Conservation (phyloP, 2,888 invertebrate species). For the Andrena fulva region DNA sequence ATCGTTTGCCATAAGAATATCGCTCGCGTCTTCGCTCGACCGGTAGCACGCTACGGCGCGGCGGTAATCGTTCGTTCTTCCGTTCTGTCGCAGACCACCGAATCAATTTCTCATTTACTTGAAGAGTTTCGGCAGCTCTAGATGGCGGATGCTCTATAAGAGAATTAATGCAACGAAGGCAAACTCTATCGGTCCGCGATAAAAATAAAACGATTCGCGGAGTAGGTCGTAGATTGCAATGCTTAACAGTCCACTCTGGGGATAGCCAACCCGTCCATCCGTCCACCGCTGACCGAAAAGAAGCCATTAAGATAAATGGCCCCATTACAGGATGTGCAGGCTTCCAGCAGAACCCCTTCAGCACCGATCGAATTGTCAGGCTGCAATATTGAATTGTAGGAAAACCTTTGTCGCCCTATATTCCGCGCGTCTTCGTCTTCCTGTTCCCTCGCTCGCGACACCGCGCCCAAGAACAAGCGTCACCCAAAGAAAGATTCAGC, state of each 20-base stretch:
- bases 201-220: constrained; percentile 43
- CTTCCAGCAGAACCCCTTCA: no score
- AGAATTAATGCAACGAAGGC: constrained; percentile 56
- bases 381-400: no score
- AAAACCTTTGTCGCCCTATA: no score
- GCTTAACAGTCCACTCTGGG: not conserved
- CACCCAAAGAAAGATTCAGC: no score
- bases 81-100: constrained; percentile 53
- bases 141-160: not conserved
- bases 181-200: constrained; percentile 34
- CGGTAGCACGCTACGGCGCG: not conserved
- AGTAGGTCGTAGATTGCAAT: no score
- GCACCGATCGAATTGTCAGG: no score
- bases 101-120: constrained; percentile 57
- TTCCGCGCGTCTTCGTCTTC: no score
- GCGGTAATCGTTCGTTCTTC: constrained; percentile 1
- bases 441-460: no score
- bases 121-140: not conserved
- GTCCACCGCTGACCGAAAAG: no score
- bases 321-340: no score
- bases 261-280: not conserved
- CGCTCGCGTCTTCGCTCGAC: constrained; percentile 26
- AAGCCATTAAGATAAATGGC: no score
- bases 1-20: constrained; percentile 62
- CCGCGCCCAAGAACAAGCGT: no score